These are phyloP conservation scores for Heliornis fulica DNA, from an alignment of 2,113 vertebrate species.

Conservation along the genomic window DNA sequence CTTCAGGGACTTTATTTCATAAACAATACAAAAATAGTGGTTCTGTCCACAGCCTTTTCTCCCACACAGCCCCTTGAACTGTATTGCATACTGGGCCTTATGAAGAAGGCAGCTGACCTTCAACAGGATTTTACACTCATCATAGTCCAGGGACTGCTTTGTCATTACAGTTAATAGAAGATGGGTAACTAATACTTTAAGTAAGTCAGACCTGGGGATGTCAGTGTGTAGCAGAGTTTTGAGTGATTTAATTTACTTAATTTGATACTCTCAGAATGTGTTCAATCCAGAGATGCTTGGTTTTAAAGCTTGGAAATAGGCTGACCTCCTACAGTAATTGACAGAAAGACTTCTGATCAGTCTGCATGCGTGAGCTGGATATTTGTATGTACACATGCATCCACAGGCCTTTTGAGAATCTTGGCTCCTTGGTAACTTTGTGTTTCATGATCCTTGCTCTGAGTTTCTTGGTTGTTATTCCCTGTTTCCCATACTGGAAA, in stretches of 20 bases:
- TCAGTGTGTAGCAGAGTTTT: background rate
- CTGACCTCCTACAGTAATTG: background rate
- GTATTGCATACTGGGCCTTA: background rate
- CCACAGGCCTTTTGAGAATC: background rate
- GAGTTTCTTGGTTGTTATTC: conserved; percentile 16
- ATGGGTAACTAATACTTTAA: background rate
- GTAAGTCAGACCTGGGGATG: background rate
- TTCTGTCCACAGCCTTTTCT: background rate
- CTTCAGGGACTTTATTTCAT: background rate
- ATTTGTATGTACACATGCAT: background rate
- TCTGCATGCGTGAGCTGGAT: background rate
- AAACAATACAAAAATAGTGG: background rate
- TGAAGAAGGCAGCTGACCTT: background rate
- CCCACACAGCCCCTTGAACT: background rate
- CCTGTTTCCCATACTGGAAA: background rate
- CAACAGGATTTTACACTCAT: background rate
- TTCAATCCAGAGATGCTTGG: background rate
- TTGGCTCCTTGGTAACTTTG: background rate
- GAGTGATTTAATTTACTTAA: background rate
- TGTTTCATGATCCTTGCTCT: background rate
- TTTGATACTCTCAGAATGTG: background rate
- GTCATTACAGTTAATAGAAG: background rate
- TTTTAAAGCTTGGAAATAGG: background rate
- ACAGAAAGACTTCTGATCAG: background rate
- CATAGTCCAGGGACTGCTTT: background rate